These are phyloP conservation scores for Alouatta palliata DNA, from an alignment of 2,113 vertebrate genomes.

Conservation along the genomic window DNA sequence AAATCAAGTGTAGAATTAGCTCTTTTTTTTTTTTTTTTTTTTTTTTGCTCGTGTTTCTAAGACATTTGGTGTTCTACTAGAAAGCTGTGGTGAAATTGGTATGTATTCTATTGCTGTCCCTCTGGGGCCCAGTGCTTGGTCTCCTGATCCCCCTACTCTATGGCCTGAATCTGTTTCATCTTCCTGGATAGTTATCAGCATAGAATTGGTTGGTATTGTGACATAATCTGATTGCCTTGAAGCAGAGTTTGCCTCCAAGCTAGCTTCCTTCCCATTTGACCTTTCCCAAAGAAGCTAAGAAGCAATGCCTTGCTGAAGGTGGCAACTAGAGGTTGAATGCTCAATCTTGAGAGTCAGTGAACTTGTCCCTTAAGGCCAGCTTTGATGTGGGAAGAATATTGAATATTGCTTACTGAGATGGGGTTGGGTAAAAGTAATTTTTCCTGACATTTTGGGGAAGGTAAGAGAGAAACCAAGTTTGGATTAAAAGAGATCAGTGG, in stretches of 20 bases:
- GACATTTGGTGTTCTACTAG: neutral
- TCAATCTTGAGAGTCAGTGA: neutral
- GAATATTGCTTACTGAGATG: constrained; percentile 45
- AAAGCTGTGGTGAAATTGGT: neutral
- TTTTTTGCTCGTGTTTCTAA: neutral
- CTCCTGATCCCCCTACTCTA: neutral
- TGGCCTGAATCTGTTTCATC: neutral
- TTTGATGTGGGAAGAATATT: constrained; percentile 34
- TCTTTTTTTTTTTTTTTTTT: neutral
- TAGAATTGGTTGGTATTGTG: constrained; percentile 69
- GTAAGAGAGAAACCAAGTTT: constrained; percentile 24
- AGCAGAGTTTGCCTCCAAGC: neutral
- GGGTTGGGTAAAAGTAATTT: constrained; percentile 20
- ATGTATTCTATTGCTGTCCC: neutral
- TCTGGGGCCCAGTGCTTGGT: neutral
- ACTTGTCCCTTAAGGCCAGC: neutral
- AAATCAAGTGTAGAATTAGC: constrained; percentile 11
- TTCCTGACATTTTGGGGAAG: constrained; percentile 23
- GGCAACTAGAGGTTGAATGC: neutral
- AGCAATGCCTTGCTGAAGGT: constrained; percentile 35
- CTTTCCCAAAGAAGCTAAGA: constrained; percentile 38
- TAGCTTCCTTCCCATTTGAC: constrained; percentile 34
- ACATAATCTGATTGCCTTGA: constrained; percentile 49
- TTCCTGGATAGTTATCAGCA: neutral
- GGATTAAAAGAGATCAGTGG: neutral